These are phyloP conservation scores for Etheostoma spectabile DNA, from an alignment of 2,113 vertebrate genomes.

Conservation along the genomic window DNA sequence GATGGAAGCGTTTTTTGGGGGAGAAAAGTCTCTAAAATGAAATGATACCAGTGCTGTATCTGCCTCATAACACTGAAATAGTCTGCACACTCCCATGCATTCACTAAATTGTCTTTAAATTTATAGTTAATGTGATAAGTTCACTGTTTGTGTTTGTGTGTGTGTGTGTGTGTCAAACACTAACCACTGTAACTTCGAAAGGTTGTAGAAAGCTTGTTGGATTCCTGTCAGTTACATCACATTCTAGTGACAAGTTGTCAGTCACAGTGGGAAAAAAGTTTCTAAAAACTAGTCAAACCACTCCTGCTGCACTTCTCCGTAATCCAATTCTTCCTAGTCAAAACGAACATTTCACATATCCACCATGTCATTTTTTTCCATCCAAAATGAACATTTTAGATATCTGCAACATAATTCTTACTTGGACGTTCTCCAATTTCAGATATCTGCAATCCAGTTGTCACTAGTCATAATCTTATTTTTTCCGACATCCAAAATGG, in stretches of 20 bases:
- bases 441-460: too few species aligned
- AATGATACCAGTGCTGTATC: background rate
- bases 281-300: background rate
- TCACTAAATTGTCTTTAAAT: conserved; percentile 24
- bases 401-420: too few species aligned
- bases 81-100: background rate
- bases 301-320: too few species aligned
- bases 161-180: background rate
- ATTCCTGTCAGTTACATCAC: background rate
- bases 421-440: too few species aligned
- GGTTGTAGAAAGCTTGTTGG: background rate
- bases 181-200: background rate
- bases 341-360: too few species aligned
- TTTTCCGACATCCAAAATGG: too few species aligned
- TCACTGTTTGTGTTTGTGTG: background rate
- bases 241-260: background rate
- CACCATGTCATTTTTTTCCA: too few species aligned
- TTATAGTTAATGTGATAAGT: conserved; percentile 18
- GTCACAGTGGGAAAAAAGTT: background rate
- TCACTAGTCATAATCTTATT: too few species aligned
- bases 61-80: conserved; percentile 15
- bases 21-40: conserved; percentile 5
- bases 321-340: too few species aligned
- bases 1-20: too few species aligned
- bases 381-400: too few species aligned